phyloP scores from a whole-genome alignment of 2,797 vertebrate genomes.

The Trichosurus vulpecula region DNA sequence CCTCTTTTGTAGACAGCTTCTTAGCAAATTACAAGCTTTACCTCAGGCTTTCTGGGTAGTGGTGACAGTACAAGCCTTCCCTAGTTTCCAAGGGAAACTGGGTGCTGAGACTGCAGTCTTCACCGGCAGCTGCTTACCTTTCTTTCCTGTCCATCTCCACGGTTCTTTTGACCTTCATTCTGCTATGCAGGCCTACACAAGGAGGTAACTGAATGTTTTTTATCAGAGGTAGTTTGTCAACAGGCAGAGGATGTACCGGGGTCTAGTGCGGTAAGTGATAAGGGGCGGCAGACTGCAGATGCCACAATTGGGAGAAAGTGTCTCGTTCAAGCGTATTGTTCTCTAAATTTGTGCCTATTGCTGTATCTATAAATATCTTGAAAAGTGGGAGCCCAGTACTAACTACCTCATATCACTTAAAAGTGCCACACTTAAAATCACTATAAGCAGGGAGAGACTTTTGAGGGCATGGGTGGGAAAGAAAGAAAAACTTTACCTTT shows the following conservation, averaged over 20 bases:
- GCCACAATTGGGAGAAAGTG: conserved; percentile 25
- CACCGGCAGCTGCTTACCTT: conserved; percentile 61
- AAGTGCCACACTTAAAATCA: conserved; percentile 24
- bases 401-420: neutral
- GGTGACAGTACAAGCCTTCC: conserved; percentile 77
- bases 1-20: conserved; percentile 55
- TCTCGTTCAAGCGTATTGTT: conserved; percentile 33
- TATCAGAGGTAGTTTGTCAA: conserved; percentile 30
- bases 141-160: conserved; percentile 54
- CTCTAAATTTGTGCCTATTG: conserved; percentile 33
- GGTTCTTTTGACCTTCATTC: conserved; percentile 82
- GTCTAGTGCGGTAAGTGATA: neutral
- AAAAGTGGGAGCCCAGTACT: neutral
- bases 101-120: conserved; percentile 60
- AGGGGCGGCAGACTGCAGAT: conserved; percentile 28
- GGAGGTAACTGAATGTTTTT: conserved; percentile 82
- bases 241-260: conserved; percentile 17
- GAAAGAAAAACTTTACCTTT: conserved; percentile 46
- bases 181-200: conserved; percentile 85
- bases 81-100: conserved; percentile 68
- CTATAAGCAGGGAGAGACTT: neutral
- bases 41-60: conserved; percentile 63
- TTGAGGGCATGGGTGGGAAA: conserved; percentile 13
- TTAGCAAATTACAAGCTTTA: conserved; percentile 72
- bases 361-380: neutral